Evolutionary conservation across 2,888 invertebrate genomes (phyloP).

Genomic region (Torymus aiolomorphi): DNA sequence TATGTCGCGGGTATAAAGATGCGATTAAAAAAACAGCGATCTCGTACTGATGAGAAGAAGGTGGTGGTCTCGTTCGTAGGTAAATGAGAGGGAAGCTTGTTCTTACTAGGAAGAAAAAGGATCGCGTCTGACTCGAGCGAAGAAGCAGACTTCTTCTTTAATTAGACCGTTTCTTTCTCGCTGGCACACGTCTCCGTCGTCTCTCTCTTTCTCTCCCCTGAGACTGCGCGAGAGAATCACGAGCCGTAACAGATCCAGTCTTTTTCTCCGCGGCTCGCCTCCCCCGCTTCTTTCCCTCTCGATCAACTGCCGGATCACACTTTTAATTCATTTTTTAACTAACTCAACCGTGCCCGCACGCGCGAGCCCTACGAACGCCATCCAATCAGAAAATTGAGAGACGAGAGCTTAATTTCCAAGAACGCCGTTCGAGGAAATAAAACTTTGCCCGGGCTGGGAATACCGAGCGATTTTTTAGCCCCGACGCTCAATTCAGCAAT

Average conservation of each 20-base stretch:
- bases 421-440: slow-evolving; percentile 35
- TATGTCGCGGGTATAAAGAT: slow-evolving; percentile 43
- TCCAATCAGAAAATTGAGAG: slow-evolving; percentile 61
- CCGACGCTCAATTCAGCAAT: too few species aligned
- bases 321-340: slow-evolving; percentile 69
- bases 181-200: slow-evolving; percentile 55
- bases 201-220: slow-evolving; percentile 59
- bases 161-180: slow-evolving; percentile 73
- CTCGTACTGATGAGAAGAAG: slow-evolving; percentile 33
- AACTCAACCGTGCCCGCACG: slow-evolving; percentile 62
- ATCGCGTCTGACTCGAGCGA: slow-evolving; percentile 53
- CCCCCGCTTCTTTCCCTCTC: slow-evolving; percentile 61
- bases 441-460: slow-evolving; percentile 28
- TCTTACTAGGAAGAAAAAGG: slow-evolving; percentile 37
- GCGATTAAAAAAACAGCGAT: slow-evolving; percentile 33
- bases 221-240: slow-evolving; percentile 70
- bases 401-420: slow-evolving; percentile 49
- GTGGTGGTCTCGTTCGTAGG: slow-evolving; percentile 38
- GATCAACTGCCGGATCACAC: slow-evolving; percentile 72
- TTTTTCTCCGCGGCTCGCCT: slow-evolving; percentile 56
- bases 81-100: slow-evolving; percentile 50
- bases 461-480: slow-evolving; percentile 11
- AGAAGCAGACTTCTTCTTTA: slow-evolving; percentile 70
- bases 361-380: slow-evolving; percentile 34
- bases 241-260: slow-evolving; percentile 67